Conservation (phyloP, 1,140 invertebrate species). For the Pantala flavescens region DNA sequence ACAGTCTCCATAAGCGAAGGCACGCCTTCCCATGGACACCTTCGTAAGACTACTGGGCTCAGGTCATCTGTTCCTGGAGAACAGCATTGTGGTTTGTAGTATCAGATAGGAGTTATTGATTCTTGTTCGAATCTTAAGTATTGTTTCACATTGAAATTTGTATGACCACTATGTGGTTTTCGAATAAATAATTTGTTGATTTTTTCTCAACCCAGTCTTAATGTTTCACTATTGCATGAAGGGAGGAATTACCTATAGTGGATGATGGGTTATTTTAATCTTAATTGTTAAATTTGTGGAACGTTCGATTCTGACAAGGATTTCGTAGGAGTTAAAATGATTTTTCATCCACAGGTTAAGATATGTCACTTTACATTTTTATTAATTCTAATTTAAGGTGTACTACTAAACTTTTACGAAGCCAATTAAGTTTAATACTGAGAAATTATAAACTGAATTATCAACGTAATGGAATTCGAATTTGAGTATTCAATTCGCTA, state of each 20-base stretch:
- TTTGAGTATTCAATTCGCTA: too few species aligned
- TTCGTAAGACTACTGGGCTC: constrained; percentile 9
- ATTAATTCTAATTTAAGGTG: too few species aligned
- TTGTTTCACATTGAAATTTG: background rate
- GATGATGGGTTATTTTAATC: background rate
- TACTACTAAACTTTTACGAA: too few species aligned
- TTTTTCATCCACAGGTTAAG: too few species aligned
- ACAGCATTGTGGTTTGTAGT: constrained; percentile 20
- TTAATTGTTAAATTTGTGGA: background rate
- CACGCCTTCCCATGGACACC: constrained; percentile 19
- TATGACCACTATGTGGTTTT: background rate
- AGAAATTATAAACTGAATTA: too few species aligned
- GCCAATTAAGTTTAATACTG: too few species aligned
- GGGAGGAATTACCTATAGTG: background rate
- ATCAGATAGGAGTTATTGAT: background rate
- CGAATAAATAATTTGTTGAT: background rate
- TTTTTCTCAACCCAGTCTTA: background rate
- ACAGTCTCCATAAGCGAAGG: constrained; percentile 37
- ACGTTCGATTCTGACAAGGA: too few species aligned
- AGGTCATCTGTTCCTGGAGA: constrained; percentile 16
- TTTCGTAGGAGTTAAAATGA: too few species aligned
- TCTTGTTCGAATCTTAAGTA: background rate
- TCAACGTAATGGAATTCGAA: too few species aligned
- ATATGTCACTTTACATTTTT: too few species aligned
- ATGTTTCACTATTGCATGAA: background rate